Evolutionary conservation across 1,140 invertebrate genomes (phyloP).

Genomic region (Trichonephila clavipes): DNA sequence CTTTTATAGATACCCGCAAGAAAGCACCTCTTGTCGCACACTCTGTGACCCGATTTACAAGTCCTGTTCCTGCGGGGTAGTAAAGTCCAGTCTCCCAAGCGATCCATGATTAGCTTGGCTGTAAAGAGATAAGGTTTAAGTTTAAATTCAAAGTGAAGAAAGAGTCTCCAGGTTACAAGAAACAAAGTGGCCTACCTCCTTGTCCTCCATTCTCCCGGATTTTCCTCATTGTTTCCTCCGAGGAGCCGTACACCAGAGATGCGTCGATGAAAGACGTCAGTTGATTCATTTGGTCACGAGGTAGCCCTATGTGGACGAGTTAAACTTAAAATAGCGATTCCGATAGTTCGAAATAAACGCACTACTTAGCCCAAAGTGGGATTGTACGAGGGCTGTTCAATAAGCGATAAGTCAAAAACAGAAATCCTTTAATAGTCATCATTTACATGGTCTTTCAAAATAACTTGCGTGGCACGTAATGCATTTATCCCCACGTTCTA

Average conservation of each 20-base stretch:
- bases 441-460: no score
- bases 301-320: constrained; percentile 80
- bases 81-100: background rate
- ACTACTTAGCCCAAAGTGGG: no score
- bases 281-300: constrained; percentile 98
- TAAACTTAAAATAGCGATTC: no score
- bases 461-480: no score
- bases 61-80: background rate
- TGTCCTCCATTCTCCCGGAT: constrained; percentile 69
- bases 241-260: constrained; percentile 97
- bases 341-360: no score
- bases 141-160: background rate
- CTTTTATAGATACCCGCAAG: background rate
- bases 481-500: no score
- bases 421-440: no score
- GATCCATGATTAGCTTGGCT: background rate
- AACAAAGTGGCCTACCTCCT: constrained; percentile 15
- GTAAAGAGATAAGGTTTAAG: background rate
- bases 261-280: constrained; percentile 97
- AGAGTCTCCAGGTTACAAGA: background rate
- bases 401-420: no score
- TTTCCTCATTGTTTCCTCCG: constrained; percentile 70
- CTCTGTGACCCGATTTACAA: constrained; percentile 10
- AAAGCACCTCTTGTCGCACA: constrained; percentile 62
- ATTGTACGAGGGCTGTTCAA: no score